Conservation (phyloP, 2,888 invertebrate genomes). For the Sphinx pinastri region DNA sequence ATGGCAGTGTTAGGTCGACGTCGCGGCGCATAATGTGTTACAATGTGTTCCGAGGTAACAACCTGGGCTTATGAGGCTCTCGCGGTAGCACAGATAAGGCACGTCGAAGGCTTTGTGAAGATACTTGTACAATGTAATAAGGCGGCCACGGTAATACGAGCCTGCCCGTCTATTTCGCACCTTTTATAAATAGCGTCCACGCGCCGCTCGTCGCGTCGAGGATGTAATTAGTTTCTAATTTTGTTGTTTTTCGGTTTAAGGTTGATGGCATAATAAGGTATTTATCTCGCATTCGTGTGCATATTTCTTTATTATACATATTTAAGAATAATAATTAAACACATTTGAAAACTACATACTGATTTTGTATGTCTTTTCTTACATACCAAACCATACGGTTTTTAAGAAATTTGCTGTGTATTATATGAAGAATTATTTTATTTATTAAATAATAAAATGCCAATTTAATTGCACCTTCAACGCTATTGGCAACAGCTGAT, state of each 20-base stretch:
- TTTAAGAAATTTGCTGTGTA: background rate
- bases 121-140: slow-evolving; percentile 74
- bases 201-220: slow-evolving; percentile 54
- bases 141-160: slow-evolving; percentile 64
- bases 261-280: slow-evolving; percentile 30
- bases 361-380: too few relatives aligned
- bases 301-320: too few relatives aligned
- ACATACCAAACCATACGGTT: background rate
- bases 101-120: slow-evolving; percentile 73
- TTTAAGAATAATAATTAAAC: background rate
- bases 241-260: slow-evolving; percentile 49
- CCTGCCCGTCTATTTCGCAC: slow-evolving; percentile 61
- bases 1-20: slow-evolving; percentile 65
- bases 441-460: too few relatives aligned
- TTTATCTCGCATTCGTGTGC: too few relatives aligned
- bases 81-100: slow-evolving; percentile 76
- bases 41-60: slow-evolving; percentile 80
- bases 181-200: slow-evolving; percentile 70
- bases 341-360: too few relatives aligned
- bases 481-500: background rate
- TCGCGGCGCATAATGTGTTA: slow-evolving; percentile 76
- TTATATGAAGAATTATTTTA: background rate
- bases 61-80: slow-evolving; percentile 76
- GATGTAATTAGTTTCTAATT: slow-evolving; percentile 62
- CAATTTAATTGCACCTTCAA: background rate